phyloP scores from a whole-genome alignment of 2,888 invertebrate genomes.

The Parnassius apollo region DNA sequence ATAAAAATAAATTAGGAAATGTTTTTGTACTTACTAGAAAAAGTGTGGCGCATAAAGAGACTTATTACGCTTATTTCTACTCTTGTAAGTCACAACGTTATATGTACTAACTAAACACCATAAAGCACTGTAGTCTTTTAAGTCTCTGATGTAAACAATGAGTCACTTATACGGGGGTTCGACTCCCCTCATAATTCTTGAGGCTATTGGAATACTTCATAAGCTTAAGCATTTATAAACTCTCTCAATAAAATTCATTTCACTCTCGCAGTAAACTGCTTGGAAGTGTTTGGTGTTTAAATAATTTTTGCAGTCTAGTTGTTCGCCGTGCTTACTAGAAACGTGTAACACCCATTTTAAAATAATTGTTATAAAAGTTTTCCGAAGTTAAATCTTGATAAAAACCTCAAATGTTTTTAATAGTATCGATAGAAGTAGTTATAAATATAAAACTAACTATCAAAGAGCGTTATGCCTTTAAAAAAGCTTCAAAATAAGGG shows the following conservation, averaged over 20 bases:
- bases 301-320: slow-evolving; percentile 5
- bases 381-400: neutral
- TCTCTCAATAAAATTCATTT: slow-evolving; percentile 24
- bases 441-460: too few species aligned
- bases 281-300: slow-evolving; percentile 6
- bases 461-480: too few species aligned
- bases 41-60: neutral
- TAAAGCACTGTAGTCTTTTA: slow-evolving; percentile 22
- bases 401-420: too few species aligned
- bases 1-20: too few species aligned
- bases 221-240: slow-evolving; percentile 25
- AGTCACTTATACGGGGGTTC: slow-evolving; percentile 40
- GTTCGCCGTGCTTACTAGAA: neutral
- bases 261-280: slow-evolving; percentile 6
- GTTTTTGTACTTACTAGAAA: too few species aligned
- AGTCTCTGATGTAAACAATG: slow-evolving; percentile 33
- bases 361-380: neutral
- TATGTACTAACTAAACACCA: slow-evolving; percentile 5
- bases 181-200: slow-evolving; percentile 32
- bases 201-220: slow-evolving; percentile 21
- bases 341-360: neutral
- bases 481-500: too few species aligned
- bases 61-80: slow-evolving; percentile 7
- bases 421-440: too few species aligned
- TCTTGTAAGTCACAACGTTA: slow-evolving; percentile 5